Conservation (phyloP, 2,113 vertebrate species). For the Grammomys dolichurus region DNA sequence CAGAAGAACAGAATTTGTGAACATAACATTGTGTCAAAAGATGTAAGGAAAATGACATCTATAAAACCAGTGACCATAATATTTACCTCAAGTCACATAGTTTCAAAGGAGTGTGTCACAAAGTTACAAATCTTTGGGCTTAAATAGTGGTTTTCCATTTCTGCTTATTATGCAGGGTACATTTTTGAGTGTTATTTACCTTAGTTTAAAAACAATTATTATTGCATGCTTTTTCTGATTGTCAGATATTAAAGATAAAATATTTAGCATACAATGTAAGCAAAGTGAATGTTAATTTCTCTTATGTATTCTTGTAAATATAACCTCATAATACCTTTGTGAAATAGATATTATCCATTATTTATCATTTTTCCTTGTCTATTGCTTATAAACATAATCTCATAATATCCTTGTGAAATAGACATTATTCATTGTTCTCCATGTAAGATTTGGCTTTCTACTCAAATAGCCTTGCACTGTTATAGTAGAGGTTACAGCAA, state of each 20-base stretch:
- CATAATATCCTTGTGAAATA: neutral
- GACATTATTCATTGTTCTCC: neutral
- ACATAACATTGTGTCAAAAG: neutral
- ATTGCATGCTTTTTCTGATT: neutral
- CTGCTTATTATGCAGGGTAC: neutral
- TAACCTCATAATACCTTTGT: neutral
- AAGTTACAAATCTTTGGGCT: neutral
- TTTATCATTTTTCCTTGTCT: neutral
- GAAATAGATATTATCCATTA: neutral
- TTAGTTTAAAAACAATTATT: neutral
- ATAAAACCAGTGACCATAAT: neutral
- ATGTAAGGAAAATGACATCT: neutral
- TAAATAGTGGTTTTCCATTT: neutral
- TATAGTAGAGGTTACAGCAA: neutral
- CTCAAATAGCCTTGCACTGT: neutral
- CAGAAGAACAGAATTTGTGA: neutral
- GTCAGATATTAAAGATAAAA: neutral
- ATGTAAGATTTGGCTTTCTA: neutral
- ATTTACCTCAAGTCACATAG: neutral
- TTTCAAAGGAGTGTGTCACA: neutral
- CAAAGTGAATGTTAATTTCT: neutral
- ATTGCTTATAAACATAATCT: neutral
- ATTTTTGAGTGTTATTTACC: neutral
- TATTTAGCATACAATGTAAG: neutral
- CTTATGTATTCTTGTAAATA: neutral